Evolutionary conservation across 1,140 invertebrate genomes (phyloP).

Genomic region (Venturia canescens): DNA sequence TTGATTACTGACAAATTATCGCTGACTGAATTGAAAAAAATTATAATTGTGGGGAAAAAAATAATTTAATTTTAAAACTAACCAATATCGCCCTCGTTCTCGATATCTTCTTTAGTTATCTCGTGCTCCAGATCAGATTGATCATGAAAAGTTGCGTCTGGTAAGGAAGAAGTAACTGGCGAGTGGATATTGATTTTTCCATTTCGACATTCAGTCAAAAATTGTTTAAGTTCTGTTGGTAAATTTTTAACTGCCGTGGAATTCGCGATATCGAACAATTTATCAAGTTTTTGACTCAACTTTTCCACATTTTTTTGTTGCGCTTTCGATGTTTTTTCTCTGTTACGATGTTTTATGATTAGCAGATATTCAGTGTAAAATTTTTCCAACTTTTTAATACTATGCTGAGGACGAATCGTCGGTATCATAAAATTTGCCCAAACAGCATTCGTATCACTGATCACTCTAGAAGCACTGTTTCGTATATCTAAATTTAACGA

Average conservation of each 20-base stretch:
- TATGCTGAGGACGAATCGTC: no score
- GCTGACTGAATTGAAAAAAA: not conserved
- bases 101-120: constrained; percentile 18
- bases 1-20: constrained; percentile 1
- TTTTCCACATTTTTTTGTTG: constrained; percentile 10
- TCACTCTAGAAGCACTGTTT: constrained; percentile 15
- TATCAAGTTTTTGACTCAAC: not conserved
- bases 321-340: not conserved
- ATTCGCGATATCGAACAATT: constrained; percentile 40
- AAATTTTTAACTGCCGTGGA: constrained; percentile 32
- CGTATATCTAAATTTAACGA: constrained; percentile 13
- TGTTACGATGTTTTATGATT: not conserved
- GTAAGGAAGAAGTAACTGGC: not conserved
- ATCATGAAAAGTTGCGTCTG: constrained; percentile 21
- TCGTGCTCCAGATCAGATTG: constrained; percentile 23
- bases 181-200: not conserved
- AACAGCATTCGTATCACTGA: constrained; percentile 23
- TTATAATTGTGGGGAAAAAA: constrained; percentile 13
- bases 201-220: constrained; percentile 20
- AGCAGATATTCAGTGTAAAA: no score
- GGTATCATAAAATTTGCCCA: constrained; percentile 1
- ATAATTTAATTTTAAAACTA: constrained; percentile 34
- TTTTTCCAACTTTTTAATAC: no score
- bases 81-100: constrained; percentile 22
- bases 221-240: constrained; percentile 12